These are phyloP conservation scores for Congeria kusceri DNA, from an alignment of 2,888 invertebrate genomes.

Conservation along the genomic window DNA sequence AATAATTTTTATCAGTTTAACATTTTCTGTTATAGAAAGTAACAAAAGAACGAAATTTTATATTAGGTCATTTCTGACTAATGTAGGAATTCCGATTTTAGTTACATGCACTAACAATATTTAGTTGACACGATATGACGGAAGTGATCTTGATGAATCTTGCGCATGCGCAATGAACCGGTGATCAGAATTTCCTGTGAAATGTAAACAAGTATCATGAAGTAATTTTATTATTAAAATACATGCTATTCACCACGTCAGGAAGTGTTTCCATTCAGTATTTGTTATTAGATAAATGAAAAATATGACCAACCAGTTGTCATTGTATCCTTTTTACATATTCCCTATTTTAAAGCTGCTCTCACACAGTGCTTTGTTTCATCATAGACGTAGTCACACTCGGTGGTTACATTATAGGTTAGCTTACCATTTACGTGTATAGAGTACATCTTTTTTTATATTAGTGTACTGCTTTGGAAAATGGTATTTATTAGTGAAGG, in stretches of 20 bases:
- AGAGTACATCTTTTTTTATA: no score
- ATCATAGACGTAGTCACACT: no score
- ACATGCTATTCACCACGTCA: background rate
- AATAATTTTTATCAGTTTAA: no score
- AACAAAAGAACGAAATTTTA: no score
- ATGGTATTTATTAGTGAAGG: no score
- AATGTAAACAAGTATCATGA: background rate
- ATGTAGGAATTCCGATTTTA: slow-evolving; percentile 34
- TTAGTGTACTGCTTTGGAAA: no score
- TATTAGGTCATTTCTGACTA: slow-evolving; percentile 13
- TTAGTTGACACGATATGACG: slow-evolving; percentile 71
- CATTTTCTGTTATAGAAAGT: no score
- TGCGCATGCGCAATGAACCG: slow-evolving; percentile 44
- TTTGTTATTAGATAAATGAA: background rate
- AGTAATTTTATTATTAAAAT: background rate
- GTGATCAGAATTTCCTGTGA: slow-evolving; percentile 4
- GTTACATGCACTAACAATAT: slow-evolving; percentile 23
- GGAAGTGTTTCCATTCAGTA: background rate
- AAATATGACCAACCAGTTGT: slow-evolving; percentile 29
- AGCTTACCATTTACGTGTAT: no score
- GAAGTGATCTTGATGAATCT: slow-evolving; percentile 43
- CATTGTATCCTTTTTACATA: slow-evolving; percentile 37
- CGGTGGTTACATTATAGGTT: no score
- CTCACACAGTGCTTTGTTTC: no score
- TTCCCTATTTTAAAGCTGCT: no score